Evolutionary conservation across 2,888 invertebrate genomes (phyloP), one percentile per base, ranked within the genome.

Genomic region (Bombylius discolor): DNA sequence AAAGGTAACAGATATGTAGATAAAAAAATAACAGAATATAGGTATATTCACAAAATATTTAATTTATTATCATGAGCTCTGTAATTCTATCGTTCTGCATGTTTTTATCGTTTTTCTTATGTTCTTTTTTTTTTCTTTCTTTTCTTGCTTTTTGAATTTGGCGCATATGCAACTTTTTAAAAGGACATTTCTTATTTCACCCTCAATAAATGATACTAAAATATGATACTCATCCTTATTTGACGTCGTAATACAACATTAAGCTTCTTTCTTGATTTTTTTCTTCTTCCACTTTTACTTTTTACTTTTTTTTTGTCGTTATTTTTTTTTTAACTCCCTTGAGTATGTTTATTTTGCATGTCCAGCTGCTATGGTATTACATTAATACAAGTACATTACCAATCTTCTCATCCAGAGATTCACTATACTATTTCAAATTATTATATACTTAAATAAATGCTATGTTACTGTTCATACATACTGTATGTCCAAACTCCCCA

Each of bases 201-300:
- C 55, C 55, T 50, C 46, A 55, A 55, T 51, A 50, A 50, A 36
- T 42, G 11, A 42, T 23, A 23, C 23, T 50, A 51, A 51, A 47
- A 51, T 31, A 46, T 14, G 36, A 49, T 33, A 14, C 50, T 51
- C 46, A 52, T 47, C 31, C 46, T 47, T 31, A 32, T 45, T 11
- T 36, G 49, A 4, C 6, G n/a, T 23, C 11, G 5, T 47, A 23
- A 14, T 47, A 31, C 11, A 9, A 12, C 8, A 23, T 23, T 23
- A 23, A 23, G 23, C 23, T 23, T 23, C 23, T 23, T 23, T 23
- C 23, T 23, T 23, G 23, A 1, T 23, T 23, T 23, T 23, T 3
- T 23, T 23, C 23, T 23, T 23, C 23, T 23, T 23, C 23, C 23
- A 23, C 23, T 23, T 23, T 23, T 23, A 23, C 23, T 23, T 23